Conservation (phyloP, 2,113 vertebrate species). For the Oenanthe oenanthe region DNA sequence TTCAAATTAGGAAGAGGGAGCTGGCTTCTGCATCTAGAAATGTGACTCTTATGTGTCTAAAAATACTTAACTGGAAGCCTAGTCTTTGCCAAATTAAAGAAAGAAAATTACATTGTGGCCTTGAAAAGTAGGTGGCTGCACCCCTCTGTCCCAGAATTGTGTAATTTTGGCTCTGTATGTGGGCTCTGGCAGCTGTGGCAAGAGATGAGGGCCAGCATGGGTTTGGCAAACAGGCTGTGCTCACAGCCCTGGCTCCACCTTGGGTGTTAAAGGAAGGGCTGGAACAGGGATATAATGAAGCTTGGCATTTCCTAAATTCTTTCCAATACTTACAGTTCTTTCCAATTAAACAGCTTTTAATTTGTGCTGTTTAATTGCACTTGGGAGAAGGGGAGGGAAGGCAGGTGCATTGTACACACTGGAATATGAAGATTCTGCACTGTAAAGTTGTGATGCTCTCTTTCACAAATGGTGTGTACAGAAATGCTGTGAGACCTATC, state of each 20-base stretch:
- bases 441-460: neutral
- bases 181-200: neutral
- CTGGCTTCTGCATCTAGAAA: neutral
- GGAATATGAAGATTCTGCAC: neutral
- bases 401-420: neutral
- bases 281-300: neutral
- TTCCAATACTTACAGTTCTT: neutral
- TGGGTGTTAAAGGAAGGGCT: neutral
- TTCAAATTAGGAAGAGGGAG: neutral
- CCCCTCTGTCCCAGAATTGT: neutral
- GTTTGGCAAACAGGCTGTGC: neutral
- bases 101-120: neutral
- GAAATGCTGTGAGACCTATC: neutral
- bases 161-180: neutral
- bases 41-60: neutral
- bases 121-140: neutral
- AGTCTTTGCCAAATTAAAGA: neutral
- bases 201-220: neutral
- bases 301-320: neutral
- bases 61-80: neutral
- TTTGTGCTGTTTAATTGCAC: neutral
- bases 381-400: neutral
- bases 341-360: neutral
- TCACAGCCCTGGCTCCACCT: neutral
- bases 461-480: accelerated